These are phyloP conservation scores for Gnathochromis pfefferi DNA, from an alignment of 2,113 vertebrate genomes.

Conservation along the genomic window DNA sequence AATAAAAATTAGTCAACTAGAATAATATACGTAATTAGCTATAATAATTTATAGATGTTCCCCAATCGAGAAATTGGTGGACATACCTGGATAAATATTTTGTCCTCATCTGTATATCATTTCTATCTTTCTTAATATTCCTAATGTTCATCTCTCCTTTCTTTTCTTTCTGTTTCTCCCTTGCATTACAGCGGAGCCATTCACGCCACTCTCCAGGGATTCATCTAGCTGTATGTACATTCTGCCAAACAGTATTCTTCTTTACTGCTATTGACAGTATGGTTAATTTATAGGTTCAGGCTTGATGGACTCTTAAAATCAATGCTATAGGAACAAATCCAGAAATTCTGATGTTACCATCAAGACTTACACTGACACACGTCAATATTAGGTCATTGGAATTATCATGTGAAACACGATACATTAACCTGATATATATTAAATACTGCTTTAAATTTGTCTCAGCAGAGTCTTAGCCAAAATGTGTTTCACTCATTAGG, in stretches of 20 bases:
- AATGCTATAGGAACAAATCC: neutral
- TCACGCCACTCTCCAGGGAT: slow-evolving; percentile 74
- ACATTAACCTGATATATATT: neutral
- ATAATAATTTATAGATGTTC: neutral
- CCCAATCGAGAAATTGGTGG: neutral
- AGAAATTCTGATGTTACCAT: neutral
- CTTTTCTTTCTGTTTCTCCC: neutral
- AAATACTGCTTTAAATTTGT: neutral
- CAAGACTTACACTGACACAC: neutral
- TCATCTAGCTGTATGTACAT: slow-evolving; percentile 79
- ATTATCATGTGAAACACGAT: neutral
- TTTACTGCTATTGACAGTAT: neutral
- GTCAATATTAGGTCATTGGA: neutral
- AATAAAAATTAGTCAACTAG: neutral
- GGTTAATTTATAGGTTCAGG: neutral
- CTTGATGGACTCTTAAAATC: neutral
- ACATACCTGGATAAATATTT: neutral
- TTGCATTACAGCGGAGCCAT: slow-evolving; percentile 71
- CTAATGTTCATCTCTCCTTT: neutral
- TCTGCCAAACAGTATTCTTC: neutral
- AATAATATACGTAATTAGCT: neutral
- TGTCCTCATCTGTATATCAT: neutral
- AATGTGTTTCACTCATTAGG: neutral
- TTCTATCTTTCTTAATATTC: neutral
- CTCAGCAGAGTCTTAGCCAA: neutral